These are phyloP conservation scores for Aldabrachelys gigantea DNA, from an alignment of 2,113 vertebrate genomes.

Conservation along the genomic window DNA sequence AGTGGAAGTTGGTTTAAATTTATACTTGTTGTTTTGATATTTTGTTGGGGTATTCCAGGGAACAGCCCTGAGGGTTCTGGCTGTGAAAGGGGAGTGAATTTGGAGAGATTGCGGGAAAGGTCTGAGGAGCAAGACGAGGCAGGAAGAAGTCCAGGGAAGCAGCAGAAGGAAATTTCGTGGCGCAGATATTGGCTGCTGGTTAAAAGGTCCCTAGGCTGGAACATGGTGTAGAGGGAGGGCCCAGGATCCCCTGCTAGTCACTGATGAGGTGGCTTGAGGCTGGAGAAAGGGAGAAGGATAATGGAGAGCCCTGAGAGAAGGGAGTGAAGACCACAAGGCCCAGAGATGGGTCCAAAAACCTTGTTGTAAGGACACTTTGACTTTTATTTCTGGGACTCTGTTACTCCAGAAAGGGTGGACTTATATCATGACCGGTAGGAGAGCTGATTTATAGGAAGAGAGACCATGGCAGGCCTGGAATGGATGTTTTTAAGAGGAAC, in stretches of 20 bases:
- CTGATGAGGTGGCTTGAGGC: background rate
- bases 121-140: background rate
- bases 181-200: background rate
- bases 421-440: no score
- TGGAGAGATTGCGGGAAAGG: background rate
- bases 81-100: background rate
- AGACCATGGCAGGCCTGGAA: no score
- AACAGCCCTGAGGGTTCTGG: background rate
- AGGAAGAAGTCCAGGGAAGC: background rate
- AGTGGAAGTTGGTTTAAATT: background rate
- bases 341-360: no score
- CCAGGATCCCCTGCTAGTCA: background rate
- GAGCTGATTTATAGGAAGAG: no score
- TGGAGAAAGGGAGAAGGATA: no score
- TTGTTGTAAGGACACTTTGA: no score
- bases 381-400: no score
- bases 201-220: background rate
- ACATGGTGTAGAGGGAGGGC: background rate
- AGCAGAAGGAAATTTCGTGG: background rate
- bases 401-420: no score
- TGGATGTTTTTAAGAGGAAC: no score
- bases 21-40: background rate
- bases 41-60: no score
- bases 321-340: no score
- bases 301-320: background rate